Percentiles rank a stretch among this genome's conserved stretches.
Conservation (phyloP, 2,113 vertebrate species). For the Arvicanthis niloticus region DNA sequence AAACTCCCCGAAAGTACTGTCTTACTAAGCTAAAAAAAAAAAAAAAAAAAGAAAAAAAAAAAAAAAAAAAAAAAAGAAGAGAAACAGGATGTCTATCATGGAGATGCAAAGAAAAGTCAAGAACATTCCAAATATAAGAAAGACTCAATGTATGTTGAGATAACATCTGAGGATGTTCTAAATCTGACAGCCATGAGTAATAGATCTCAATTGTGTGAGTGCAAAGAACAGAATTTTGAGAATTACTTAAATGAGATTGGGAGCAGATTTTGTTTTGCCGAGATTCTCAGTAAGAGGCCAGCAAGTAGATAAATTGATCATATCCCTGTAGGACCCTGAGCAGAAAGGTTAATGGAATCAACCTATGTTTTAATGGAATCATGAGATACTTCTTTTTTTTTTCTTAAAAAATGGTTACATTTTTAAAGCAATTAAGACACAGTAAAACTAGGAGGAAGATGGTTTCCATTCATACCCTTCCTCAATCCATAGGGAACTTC, state of each 20-base stretch:
- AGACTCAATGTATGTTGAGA: background rate
- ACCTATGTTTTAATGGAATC: background rate
- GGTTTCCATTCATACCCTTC: background rate
- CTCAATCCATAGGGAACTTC: background rate
- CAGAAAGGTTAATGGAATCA: background rate
- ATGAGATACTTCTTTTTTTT: background rate
- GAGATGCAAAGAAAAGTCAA: background rate
- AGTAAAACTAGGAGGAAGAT: background rate
- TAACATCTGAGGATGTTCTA: background rate
- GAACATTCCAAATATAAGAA: background rate
- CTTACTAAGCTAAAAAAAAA: background rate
- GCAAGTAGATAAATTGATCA: background rate
- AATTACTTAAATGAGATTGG: background rate
- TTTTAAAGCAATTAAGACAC: background rate
- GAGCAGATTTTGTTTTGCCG: background rate
- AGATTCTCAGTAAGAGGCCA: background rate
- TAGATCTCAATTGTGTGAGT: background rate
- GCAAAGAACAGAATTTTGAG: background rate
- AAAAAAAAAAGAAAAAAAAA: background rate
- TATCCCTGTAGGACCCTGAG: background rate
- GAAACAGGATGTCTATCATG: background rate
- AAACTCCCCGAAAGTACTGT: background rate
- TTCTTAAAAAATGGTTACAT: too few relatives aligned
- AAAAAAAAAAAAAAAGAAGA: background rate
- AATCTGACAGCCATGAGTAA: background rate